Conservation (phyloP, 2,113 vertebrate genomes). For the Monarcha castaneiventris region DNA sequence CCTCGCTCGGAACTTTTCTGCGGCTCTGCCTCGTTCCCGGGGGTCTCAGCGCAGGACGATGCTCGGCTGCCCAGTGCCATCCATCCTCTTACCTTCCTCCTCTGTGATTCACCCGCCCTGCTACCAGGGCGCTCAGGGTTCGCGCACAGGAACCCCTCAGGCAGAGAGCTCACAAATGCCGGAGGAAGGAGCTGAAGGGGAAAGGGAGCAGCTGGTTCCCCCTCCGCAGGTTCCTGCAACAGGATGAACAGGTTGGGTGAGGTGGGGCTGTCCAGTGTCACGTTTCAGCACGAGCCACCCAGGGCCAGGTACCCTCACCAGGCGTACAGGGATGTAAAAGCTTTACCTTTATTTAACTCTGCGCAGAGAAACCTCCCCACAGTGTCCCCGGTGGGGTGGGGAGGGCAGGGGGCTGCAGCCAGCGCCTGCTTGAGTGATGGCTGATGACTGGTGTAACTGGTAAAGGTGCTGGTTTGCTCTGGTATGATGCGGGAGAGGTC, state of each 20-base stretch:
- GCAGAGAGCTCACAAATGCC: not conserved
- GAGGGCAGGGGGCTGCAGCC: not conserved
- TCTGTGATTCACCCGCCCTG: not conserved
- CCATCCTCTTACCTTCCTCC: not conserved
- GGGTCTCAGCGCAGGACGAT: not conserved
- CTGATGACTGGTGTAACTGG: not conserved
- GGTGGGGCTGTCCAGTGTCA: not conserved
- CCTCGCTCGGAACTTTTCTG: not conserved
- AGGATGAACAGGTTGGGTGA: not conserved
- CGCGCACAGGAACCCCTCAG: rapidly evolving
- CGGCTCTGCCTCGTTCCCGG: not conserved
- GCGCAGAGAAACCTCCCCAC: not conserved
- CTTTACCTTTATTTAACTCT: not conserved
- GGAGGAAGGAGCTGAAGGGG: not conserved
- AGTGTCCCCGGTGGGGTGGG: not conserved
- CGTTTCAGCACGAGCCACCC: not conserved
- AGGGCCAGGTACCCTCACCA: not conserved
- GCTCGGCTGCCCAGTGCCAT: not conserved
- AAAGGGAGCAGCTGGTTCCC: not conserved
- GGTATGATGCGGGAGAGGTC: no score
- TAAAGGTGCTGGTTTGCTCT: not conserved
- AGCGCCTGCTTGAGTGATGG: rapidly evolving
- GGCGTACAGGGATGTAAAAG: not conserved
- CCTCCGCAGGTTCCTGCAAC: not conserved
- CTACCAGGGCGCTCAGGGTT: not conserved